Evolutionary conservation across 2,888 invertebrate species (phyloP).

Genomic region (Oscheius sp.): DNA sequence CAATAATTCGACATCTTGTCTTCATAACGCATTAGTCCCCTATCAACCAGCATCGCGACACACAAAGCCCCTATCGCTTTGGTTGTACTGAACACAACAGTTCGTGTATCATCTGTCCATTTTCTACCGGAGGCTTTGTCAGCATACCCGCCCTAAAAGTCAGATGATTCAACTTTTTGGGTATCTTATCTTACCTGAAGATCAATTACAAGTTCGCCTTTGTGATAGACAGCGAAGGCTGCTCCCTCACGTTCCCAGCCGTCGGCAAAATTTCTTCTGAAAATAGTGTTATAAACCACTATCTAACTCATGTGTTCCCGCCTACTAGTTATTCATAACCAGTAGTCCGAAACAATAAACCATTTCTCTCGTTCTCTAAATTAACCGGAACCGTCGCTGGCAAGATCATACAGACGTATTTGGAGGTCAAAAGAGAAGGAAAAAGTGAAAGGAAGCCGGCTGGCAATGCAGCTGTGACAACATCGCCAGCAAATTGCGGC

Average conservation of each 20-base stretch:
- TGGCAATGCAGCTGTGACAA: neutral
- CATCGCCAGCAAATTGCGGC: neutral
- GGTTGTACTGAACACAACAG: conserved; percentile 67
- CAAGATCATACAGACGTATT: neutral
- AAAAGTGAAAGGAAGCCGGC: conserved; percentile 6
- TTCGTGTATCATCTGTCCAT: conserved; percentile 65
- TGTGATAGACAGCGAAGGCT: conserved; percentile 72
- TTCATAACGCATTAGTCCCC: conserved; percentile 70
- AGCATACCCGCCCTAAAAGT: conserved; percentile 48
- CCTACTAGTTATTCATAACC: neutral
- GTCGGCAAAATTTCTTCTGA: conserved; percentile 67
- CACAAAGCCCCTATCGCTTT: conserved; percentile 67
- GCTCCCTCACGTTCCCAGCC: conserved; percentile 71
- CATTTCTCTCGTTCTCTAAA: neutral
- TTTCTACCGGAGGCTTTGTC: conserved; percentile 53
- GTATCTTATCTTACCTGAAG: conserved; percentile 46
- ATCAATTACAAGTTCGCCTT: conserved; percentile 72
- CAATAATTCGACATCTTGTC: conserved; percentile 71
- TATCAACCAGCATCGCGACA: conserved; percentile 70
- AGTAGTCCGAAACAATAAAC: neutral
- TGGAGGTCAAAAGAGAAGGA: neutral
- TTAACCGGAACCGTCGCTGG: conserved; percentile 15
- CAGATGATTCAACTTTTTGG: too few relatives aligned
- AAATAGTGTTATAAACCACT: conserved; percentile 31
- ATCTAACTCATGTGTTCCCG: neutral